These are phyloP conservation scores for Hermaeophaga mercurialis DNA, from an alignment of 2,888 invertebrate species.

Conservation along the genomic window DNA sequence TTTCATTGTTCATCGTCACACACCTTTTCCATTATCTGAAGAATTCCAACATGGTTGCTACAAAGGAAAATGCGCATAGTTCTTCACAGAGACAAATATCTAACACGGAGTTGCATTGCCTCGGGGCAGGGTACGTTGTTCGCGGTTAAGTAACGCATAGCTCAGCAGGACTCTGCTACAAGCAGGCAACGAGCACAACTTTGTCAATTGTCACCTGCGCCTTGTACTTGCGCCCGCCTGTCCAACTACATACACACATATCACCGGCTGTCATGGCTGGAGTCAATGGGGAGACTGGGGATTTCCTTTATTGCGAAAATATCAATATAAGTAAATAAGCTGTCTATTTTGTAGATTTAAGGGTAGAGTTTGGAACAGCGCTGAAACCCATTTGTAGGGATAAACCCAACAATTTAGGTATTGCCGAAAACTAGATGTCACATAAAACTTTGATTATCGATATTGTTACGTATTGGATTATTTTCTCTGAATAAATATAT, in stretches of 20 bases:
- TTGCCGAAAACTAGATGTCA: too few species aligned
- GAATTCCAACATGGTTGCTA: slow-evolving; percentile 49
- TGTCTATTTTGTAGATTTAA: too few species aligned
- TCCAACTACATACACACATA: slow-evolving; percentile 52
- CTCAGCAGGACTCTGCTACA: slow-evolving; percentile 55
- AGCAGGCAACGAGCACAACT: slow-evolving; percentile 55
- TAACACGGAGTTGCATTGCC: slow-evolving; percentile 50
- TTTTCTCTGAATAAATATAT: too few species aligned
- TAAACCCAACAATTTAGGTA: too few species aligned
- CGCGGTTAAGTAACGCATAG: slow-evolving; percentile 54
- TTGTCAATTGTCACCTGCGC: slow-evolving; percentile 58
- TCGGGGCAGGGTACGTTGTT: slow-evolving; percentile 53
- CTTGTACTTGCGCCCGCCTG: slow-evolving; percentile 52
- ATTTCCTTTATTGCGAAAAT: slow-evolving; percentile 8
- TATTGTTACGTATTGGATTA: too few species aligned
- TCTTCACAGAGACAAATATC: slow-evolving; percentile 53
- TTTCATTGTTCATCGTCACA: slow-evolving; percentile 42
- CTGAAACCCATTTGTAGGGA: too few species aligned
- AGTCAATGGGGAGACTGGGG: slow-evolving; percentile 30
- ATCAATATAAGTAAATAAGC: too few species aligned
- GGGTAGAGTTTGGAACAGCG: too few species aligned
- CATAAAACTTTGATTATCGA: too few species aligned
- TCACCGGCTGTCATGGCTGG: slow-evolving; percentile 43
- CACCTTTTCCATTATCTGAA: slow-evolving; percentile 55
- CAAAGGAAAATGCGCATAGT: slow-evolving; percentile 48